Percentiles rank a stretch among this genome's conserved stretches.
Evolutionary conservation across 2,113 vertebrate species (phyloP).

Genomic region (Dromiciops gliroides): DNA sequence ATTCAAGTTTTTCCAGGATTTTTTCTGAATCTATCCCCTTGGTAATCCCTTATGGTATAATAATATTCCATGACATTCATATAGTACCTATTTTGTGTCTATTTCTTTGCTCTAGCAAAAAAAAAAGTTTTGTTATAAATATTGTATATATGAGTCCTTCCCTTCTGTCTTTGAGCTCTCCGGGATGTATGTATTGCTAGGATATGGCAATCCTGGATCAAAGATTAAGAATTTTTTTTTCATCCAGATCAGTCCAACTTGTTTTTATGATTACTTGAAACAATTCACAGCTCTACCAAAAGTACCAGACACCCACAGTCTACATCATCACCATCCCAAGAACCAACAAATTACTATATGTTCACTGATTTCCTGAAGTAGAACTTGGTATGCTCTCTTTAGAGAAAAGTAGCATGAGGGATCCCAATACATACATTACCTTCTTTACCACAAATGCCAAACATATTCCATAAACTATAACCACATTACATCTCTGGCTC

Average conservation of each 20-base stretch:
- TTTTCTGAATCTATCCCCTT: not conserved
- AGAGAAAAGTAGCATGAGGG: not conserved
- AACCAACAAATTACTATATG: not conserved
- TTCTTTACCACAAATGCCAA: not conserved
- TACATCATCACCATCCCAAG: not conserved
- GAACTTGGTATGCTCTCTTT: not conserved
- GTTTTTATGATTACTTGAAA: not conserved
- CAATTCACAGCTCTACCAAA: not conserved
- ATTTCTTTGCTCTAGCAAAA: not conserved
- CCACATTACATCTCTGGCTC: not conserved
- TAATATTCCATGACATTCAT: not conserved
- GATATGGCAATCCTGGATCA: not conserved
- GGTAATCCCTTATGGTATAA: not conserved
- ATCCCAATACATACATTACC: not conserved
- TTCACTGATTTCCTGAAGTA: not conserved
- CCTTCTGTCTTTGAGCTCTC: not conserved
- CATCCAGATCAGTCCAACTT: not conserved
- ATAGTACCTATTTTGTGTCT: not conserved
- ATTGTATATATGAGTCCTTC: not conserved
- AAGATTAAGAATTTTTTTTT: not conserved
- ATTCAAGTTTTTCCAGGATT: not conserved
- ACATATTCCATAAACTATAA: not conserved
- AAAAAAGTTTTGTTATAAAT: not conserved
- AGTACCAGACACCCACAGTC: not conserved
- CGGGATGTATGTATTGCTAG: not conserved